Conservation (phyloP, 2,797 vertebrate species). For the Poeciliopsis gracilis region DNA sequence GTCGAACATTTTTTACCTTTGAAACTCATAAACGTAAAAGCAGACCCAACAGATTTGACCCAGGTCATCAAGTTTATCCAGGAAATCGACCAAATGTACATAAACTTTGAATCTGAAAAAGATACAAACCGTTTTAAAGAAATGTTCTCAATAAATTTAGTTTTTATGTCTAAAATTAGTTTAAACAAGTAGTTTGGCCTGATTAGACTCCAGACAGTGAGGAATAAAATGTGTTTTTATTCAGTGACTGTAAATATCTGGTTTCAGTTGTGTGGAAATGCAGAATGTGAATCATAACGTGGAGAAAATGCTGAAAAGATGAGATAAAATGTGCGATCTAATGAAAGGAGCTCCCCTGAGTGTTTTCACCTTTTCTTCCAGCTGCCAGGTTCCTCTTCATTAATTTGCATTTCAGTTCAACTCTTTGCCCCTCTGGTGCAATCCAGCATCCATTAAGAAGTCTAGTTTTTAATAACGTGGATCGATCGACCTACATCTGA, state of each 20-base stretch:
- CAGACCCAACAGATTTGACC: too few species aligned
- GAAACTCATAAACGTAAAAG: too few species aligned
- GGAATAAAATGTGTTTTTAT: not conserved
- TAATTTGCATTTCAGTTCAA: not conserved
- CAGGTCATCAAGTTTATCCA: too few species aligned
- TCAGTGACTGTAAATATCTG: not conserved
- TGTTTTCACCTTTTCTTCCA: slow-evolving; percentile 5
- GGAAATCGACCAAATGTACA: too few species aligned
- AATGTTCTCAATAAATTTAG: too few species aligned
- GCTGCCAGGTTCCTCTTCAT: not conserved
- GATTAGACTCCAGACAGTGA: not conserved
- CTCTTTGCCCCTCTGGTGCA: not conserved
- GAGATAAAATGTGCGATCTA: not conserved
- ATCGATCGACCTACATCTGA: not conserved
- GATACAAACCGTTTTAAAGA: too few species aligned
- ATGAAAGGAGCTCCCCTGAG: not conserved
- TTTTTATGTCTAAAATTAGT: too few species aligned
- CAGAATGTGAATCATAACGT: not conserved
- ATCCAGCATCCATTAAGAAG: not conserved
- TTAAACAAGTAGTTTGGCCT: not conserved
- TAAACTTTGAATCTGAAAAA: too few species aligned
- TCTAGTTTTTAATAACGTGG: not conserved
- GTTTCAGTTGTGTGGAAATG: not conserved
- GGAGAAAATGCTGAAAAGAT: not conserved
- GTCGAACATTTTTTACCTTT: too few species aligned